A percentile compares a stretch with the other conserved stretches of the same genome.
phyloP scores from a whole-genome alignment of 2,888 invertebrate species.

The Sminthurinus aureus region DNA sequence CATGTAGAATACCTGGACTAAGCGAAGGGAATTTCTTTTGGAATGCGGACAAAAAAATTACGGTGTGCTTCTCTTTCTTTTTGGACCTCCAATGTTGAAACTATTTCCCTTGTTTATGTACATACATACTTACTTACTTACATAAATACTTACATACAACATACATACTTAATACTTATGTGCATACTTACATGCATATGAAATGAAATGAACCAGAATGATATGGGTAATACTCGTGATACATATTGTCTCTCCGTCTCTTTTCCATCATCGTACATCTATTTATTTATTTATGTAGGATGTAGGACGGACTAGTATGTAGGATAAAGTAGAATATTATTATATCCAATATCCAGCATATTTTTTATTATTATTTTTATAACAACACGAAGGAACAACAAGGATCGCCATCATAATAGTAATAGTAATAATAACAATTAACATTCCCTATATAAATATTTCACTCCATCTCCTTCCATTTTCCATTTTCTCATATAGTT shows the following conservation, averaged over 20 bases:
- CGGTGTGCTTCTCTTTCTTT: background rate
- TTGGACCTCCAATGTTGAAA: conserved; percentile 37
- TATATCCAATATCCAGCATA: background rate
- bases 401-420: no score
- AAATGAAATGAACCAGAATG: background rate
- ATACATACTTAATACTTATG: background rate
- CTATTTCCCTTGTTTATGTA: conserved; percentile 16
- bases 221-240: background rate
- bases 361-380: background rate
- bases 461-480: no score
- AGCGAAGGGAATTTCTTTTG: background rate
- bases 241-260: background rate
- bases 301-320: no score
- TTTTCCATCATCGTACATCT: background rate
- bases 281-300: background rate
- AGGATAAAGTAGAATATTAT: background rate
- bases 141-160: background rate
- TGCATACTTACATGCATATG: background rate
- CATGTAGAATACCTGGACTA: background rate
- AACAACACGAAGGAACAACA: no score
- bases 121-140: background rate
- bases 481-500: no score
- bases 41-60: conserved; percentile 13
- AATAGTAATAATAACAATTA: no score
- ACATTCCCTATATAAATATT: no score